Evolutionary conservation across 2,113 vertebrate genomes (phyloP), one percentile per base, ranked within the genome.

Genomic region (Gasterosteus aculeatus): DNA sequence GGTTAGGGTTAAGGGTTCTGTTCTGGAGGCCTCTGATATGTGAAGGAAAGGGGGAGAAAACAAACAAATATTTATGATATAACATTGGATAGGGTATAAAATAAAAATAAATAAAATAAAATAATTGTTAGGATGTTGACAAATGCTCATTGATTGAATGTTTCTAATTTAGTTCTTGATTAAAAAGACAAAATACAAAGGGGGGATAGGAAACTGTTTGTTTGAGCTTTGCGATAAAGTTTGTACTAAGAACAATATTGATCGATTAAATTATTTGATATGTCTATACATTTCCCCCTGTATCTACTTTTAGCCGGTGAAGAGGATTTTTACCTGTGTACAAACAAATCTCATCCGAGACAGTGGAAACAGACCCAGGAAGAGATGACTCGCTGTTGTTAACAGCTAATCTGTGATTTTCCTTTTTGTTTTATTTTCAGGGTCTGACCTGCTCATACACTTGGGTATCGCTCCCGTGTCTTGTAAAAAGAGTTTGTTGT

Each of bases 361-460:
- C 66, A 90, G 44, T 2, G n/a, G 59, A 53, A 74, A 14, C 49
- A 88, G 70, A 6, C 14, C 59, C 59, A 65, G 26, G n/a, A 81
- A 2, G 5, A 66, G 4, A 22, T 10, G 47, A 26, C 33, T 74
- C 78, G 22, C 72, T 71, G 57, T 63, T 51, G 29, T 47, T 31
- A 22, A 8, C 22, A 33, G 18, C 29, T 41, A 10, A 10, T 39
- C 18, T 29, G 2, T 41, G 4, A 7, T 2, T 35, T 2, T 15
- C 18, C 16, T n/a, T 51, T 51, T 15, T 3, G 0, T 33, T 33
- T 54, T 31, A 9, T 44, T 10, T 41, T 39, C 47, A 10, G 3
- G 26, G 14, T 35, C 19, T 57, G 0, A 7, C 10, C 2, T 8
- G 0, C 16, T 16, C 18, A 19, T 22, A 26, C 6, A 26, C 26